Conservation (phyloP, 2,113 vertebrate species). For the Myrmophylax atrothorax region DNA sequence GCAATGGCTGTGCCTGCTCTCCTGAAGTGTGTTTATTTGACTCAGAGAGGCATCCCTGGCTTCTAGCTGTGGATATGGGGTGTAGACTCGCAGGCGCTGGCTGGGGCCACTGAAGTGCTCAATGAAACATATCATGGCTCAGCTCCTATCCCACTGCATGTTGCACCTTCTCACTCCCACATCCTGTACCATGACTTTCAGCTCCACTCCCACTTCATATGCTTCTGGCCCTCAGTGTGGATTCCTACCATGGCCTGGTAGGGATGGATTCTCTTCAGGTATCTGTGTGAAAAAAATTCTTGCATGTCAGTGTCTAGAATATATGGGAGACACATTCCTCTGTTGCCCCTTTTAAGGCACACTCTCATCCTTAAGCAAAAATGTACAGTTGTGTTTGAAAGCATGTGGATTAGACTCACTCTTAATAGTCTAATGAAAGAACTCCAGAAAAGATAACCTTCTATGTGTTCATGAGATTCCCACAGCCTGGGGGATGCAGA, state of each 20-base stretch:
- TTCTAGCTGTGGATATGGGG: background rate
- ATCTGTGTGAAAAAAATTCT: background rate
- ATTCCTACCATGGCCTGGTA: background rate
- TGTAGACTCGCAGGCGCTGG: background rate
- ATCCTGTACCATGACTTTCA: background rate
- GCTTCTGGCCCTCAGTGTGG: background rate
- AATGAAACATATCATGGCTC: background rate
- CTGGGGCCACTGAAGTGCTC: background rate
- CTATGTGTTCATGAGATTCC: background rate
- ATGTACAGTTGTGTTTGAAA: background rate
- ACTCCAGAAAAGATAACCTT: background rate
- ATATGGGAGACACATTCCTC: background rate
- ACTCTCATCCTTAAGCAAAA: background rate
- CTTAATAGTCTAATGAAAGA: background rate
- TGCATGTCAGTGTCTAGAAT: too few relatives aligned
- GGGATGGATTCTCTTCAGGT: background rate
- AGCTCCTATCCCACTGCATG: background rate
- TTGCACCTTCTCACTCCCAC: background rate
- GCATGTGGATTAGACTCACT: background rate
- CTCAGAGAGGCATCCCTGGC: background rate
- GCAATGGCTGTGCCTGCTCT: background rate
- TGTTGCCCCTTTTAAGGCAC: background rate
- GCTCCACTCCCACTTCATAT: background rate
- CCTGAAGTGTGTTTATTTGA: background rate
- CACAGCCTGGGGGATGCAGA: background rate